These are phyloP conservation scores for Lophochroa leadbeateri DNA, from an alignment of 2,113 vertebrate genomes.

Conservation along the genomic window DNA sequence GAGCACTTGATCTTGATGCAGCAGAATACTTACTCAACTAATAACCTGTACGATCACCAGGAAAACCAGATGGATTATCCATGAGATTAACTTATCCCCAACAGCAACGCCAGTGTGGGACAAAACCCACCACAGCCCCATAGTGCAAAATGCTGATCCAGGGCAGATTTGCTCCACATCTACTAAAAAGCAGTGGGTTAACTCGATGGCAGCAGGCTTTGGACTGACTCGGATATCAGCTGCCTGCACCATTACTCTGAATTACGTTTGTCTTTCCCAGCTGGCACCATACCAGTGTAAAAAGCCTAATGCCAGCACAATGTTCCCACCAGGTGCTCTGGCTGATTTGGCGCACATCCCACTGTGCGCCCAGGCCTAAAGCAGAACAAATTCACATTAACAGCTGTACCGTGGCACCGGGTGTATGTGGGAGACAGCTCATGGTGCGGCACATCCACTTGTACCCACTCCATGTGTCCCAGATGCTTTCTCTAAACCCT, in stretches of 20 bases:
- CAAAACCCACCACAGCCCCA: background rate
- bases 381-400: conserved; percentile 15
- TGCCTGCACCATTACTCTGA: background rate
- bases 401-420: background rate
- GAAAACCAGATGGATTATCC: background rate
- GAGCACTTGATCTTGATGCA: background rate
- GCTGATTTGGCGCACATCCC: background rate
- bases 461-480: background rate
- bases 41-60: background rate
- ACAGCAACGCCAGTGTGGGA: accelerated
- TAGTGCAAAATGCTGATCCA: accelerated
- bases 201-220: background rate
- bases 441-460: background rate
- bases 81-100: background rate
- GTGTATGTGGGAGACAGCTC: background rate
- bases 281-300: background rate
- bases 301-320: conserved; percentile 20
- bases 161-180: background rate
- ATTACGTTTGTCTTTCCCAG: conserved; percentile 14
- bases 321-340: conserved; percentile 57
- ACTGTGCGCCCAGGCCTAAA: background rate
- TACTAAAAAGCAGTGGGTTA: background rate
- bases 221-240: background rate
- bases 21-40: background rate
- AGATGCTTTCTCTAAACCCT: background rate